Evolutionary conservation across 2,113 vertebrate genomes (phyloP), one percentile per base, ranked within the genome.

Genomic region (Onychorhynchus coronatus): DNA sequence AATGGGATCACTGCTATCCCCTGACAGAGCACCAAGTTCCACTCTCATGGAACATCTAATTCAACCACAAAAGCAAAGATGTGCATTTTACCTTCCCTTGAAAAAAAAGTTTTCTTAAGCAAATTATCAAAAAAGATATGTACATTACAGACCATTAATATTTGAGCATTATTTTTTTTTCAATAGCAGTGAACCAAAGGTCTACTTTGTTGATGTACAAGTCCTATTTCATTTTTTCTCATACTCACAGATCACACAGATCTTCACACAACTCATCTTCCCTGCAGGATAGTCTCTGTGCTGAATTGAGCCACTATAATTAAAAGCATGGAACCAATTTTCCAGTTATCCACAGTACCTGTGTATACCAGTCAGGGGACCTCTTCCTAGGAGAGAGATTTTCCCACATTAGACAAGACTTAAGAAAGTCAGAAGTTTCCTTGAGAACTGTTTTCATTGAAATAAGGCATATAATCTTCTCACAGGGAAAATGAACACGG

Each of bases 1-100:
- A 96, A 50, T 93, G 91, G 91, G 92, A 96, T 95, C 59, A 33
- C 17, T 89, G 37, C 89, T 97, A 85, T 78, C 61, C 56, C 85
- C 90, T 93, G 67, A 86, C 35, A 89, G 82, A 85, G n/a, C 49
- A 73, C 73, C 61, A 76, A 12, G 55, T 84, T 91, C 88, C 59
- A 15, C 39, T 95, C 59, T 88, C 47, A 88, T 83, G 75, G 23
- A 76, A 49, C 6, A 4, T 71, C 61, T 91, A 65, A 70, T 76
- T 94, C 75, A 95, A 58, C n/a, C 44, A 71, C 61, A 82, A 62
- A 92, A 92, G 44, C 70, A 88, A 95, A 80, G 52, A 56, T 44
- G 25, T 58, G 19, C 23, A 39, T 88, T 96, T 72, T 76, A 59
- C 19, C 30, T 79, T 87, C n/a, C n/a, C 24, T 91, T 76, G 46